phyloP scores from a whole-genome alignment of 2,797 vertebrate genomes.

The Chrysocyon brachyurus region DNA sequence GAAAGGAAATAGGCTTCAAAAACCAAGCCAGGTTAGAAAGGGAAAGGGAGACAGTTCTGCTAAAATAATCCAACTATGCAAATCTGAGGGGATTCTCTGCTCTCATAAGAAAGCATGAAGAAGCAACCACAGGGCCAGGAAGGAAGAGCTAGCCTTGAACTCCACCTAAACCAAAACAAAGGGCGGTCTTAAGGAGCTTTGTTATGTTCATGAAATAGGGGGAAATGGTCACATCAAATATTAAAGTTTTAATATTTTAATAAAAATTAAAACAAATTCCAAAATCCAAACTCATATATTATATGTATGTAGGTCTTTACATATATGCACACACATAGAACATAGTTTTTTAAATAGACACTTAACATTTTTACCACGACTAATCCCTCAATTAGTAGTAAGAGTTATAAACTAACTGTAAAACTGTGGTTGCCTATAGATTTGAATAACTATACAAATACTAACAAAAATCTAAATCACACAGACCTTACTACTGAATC shows the following conservation, averaged over 20 bases:
- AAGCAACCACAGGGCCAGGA: not conserved
- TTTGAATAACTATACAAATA: not conserved
- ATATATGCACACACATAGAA: not conserved
- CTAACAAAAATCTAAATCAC: not conserved
- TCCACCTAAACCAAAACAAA: not conserved
- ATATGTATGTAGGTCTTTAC: not conserved
- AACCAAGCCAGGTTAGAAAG: not conserved
- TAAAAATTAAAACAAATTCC: not conserved
- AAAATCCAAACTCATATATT: not conserved
- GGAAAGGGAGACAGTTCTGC: not conserved
- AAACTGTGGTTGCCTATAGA: not conserved
- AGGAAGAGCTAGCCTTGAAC: not conserved
- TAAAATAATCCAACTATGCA: not conserved
- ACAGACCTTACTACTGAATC: not conserved
- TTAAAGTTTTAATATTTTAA: not conserved
- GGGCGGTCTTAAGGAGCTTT: not conserved
- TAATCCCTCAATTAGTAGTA: not conserved
- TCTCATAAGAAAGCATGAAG: not conserved
- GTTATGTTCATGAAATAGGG: not conserved
- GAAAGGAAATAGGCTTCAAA: constrained; percentile 22
- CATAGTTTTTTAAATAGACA: not conserved
- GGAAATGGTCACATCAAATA: not conserved
- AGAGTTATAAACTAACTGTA: not conserved
- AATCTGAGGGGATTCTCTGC: not conserved
- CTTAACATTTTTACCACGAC: not conserved